A percentile compares a stretch with the other conserved stretches of the same genome.
These are phyloP conservation scores for Drosophila siamana DNA, from an alignment of 2,888 invertebrate genomes.

Conservation along the genomic window DNA sequence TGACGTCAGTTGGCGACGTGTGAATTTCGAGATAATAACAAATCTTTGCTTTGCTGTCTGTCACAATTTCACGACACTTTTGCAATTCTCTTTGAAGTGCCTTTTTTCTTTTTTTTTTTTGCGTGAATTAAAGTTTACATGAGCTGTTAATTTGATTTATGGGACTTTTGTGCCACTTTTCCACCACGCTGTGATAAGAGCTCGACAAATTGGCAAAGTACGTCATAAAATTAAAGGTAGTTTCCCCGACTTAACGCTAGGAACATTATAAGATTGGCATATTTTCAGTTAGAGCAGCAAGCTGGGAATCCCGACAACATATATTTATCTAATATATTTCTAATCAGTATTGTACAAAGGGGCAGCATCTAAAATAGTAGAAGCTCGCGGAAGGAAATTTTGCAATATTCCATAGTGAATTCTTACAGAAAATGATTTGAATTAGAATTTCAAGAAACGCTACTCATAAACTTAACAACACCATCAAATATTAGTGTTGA, in stretches of 20 bases:
- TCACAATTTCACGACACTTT: conserved; percentile 39
- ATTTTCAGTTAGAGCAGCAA: no score
- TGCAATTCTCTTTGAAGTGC: conserved; percentile 5
- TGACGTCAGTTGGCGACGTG: conserved; percentile 48
- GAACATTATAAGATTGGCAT: not conserved
- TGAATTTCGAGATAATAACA: conserved; percentile 38
- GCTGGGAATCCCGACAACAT: not conserved
- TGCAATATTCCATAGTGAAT: no score
- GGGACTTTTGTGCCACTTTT: conserved; percentile 31
- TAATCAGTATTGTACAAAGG: no score
- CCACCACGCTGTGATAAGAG: not conserved
- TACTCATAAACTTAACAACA: no score
- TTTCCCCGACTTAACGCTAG: not conserved
- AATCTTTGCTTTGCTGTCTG: conserved; percentile 18
- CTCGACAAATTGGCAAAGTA: conserved; percentile 3
- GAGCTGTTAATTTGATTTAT: conserved; percentile 37
- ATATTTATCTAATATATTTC: no score
- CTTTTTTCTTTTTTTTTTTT: not conserved
- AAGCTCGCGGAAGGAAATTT: no score
- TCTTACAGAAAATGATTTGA: no score
- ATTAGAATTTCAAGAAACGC: no score
- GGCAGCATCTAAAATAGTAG: no score
- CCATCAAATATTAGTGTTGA: no score
- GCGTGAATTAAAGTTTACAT: conserved; percentile 17
- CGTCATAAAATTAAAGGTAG: conserved; percentile 6